phyloP scores from a whole-genome alignment of 2,888 invertebrate species.

The Metalampra italica region DNA sequence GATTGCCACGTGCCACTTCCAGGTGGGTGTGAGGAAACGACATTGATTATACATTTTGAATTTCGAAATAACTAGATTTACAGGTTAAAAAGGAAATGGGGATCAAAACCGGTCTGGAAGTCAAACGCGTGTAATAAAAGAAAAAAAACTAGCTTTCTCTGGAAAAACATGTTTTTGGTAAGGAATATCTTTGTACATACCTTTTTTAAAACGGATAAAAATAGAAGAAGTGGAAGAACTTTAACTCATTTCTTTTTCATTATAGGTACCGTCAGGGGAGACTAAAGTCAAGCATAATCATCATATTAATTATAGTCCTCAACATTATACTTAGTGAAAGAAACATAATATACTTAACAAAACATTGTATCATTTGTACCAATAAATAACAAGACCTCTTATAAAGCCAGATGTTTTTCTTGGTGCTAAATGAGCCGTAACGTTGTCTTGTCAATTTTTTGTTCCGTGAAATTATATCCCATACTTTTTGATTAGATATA shows the following conservation, averaged over 20 bases:
- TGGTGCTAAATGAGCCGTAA: conserved; percentile 36
- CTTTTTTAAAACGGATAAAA: too few species aligned
- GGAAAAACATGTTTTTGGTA: too few species aligned
- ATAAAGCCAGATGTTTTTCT: background rate
- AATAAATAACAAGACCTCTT: background rate
- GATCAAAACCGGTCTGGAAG: background rate
- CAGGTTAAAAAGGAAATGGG: background rate
- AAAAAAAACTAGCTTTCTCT: too few species aligned
- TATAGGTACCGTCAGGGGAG: too few species aligned
- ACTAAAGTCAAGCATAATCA: too few species aligned
- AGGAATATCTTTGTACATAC: too few species aligned
- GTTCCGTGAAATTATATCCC: conserved; percentile 21
- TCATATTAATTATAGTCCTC: too few species aligned
- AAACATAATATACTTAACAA: background rate
- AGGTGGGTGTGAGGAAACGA: conserved; percentile 52
- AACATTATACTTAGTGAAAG: background rate
- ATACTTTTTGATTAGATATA: background rate
- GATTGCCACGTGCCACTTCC: conserved; percentile 55
- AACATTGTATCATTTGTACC: too few species aligned
- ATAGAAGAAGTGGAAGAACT: too few species aligned
- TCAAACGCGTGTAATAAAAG: background rate
- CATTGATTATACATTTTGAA: conserved; percentile 23
- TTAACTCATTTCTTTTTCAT: too few species aligned
- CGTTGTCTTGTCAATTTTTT: conserved; percentile 26
- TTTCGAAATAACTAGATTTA: background rate